Evolutionary conservation across 2,888 invertebrate genomes (phyloP).

Genomic region (Eupeodes latifasciatus): DNA sequence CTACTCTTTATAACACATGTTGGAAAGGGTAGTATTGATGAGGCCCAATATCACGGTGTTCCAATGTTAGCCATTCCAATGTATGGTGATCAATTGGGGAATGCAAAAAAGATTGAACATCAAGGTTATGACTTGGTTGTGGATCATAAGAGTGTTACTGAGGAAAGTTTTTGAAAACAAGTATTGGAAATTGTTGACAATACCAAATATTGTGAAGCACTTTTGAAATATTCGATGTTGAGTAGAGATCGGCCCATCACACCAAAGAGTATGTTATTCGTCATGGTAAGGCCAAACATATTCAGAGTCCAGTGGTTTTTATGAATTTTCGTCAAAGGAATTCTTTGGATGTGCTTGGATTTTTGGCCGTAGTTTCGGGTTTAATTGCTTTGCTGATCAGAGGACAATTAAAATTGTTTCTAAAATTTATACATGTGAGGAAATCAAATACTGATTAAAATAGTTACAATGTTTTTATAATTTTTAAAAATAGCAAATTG

Average conservation of each 20-base stretch:
- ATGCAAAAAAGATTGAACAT: background rate
- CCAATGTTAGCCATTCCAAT: background rate
- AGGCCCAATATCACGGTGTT: background rate
- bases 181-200: background rate
- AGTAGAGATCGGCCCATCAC: background rate
- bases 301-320: background rate
- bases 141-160: background rate
- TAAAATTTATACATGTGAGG: background rate
- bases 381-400: background rate
- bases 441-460: background rate
- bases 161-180: background rate
- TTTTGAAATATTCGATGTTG: background rate
- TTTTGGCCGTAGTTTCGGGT: background rate
- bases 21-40: slow-evolving; percentile 1
- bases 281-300: background rate
- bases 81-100: background rate
- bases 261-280: slow-evolving; percentile 3
- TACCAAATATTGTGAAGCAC: background rate
- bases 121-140: background rate
- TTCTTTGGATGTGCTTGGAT: background rate
- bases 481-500: too few species aligned
- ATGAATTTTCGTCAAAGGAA: background rate
- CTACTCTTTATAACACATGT: background rate
- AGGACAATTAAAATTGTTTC: background rate
- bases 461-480: too few species aligned